A percentile compares a stretch with the other conserved stretches of the same genome.
These are phyloP conservation scores for Tenrec ecaudatus DNA, from an alignment of 2,113 vertebrate genomes.

Conservation along the genomic window DNA sequence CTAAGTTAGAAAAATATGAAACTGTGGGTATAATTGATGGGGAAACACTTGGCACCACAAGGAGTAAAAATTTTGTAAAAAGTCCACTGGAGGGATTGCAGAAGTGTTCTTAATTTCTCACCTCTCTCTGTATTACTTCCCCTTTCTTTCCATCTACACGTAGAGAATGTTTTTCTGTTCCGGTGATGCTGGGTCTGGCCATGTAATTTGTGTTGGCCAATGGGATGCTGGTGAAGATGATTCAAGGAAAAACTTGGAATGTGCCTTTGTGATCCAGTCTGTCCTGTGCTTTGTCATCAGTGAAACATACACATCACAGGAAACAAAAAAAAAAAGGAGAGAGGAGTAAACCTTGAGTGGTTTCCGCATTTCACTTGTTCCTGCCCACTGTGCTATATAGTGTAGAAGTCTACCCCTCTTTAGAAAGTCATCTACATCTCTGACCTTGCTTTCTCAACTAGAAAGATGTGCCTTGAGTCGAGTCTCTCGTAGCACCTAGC, in stretches of 20 bases:
- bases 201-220: background rate
- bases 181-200: background rate
- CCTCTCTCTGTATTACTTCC: background rate
- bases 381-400: too few relatives aligned
- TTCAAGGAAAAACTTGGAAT: background rate
- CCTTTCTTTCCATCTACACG: background rate
- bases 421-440: too few relatives aligned
- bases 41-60: background rate
- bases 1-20: background rate
- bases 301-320: background rate
- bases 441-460: too few relatives aligned
- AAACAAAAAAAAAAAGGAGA: slow-evolving; percentile 12
- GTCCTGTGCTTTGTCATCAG: background rate
- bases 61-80: background rate
- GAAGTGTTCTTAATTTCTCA: background rate
- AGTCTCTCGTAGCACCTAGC: background rate
- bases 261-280: background rate
- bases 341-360: background rate
- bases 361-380: too few relatives aligned
- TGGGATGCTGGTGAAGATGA: background rate
- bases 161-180: background rate
- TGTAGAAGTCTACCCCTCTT: too few relatives aligned
- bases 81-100: background rate
- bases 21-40: background rate
- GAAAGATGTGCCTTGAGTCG: too few relatives aligned